These are phyloP conservation scores for Panagrolaimus sp. DNA, from an alignment of 1,140 invertebrate species.

Conservation along the genomic window DNA sequence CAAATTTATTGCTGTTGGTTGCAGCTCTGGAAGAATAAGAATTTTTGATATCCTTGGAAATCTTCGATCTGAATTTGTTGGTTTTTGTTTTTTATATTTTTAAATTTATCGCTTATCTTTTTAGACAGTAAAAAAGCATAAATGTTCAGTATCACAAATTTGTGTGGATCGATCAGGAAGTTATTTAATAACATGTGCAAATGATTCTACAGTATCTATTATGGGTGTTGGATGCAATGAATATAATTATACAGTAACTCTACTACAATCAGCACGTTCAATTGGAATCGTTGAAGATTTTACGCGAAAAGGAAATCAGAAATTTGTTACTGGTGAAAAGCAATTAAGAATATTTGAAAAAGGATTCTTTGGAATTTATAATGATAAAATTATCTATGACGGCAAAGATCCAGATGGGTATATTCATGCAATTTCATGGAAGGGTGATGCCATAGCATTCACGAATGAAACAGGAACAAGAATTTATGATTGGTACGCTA, in stretches of 20 bases:
- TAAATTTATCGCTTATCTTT: not conserved
- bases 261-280: constrained; percentile 30
- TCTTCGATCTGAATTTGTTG: constrained; percentile 58
- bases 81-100: constrained; percentile 10
- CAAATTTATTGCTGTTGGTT: constrained; percentile 60
- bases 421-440: constrained; percentile 43
- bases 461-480: constrained; percentile 55
- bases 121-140: constrained; percentile 58
- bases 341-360: constrained; percentile 44
- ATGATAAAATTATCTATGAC: not conserved
- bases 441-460: constrained; percentile 42
- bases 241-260: constrained; percentile 34
- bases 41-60: constrained; percentile 62
- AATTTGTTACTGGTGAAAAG: constrained; percentile 39
- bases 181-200: constrained; percentile 62
- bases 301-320: constrained; percentile 31
- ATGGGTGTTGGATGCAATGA: constrained; percentile 44
- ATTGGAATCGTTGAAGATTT: constrained; percentile 46
- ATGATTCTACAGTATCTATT: constrained; percentile 60
- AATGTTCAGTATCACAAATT: constrained; percentile 61
- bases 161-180: constrained; percentile 62
- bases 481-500: constrained; percentile 47
- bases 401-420: constrained; percentile 33
- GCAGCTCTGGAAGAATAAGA: constrained; percentile 60
- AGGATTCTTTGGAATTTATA: constrained; percentile 34